Conservation (phyloP, 2,888 invertebrate species). For the Malacosoma neustria region DNA sequence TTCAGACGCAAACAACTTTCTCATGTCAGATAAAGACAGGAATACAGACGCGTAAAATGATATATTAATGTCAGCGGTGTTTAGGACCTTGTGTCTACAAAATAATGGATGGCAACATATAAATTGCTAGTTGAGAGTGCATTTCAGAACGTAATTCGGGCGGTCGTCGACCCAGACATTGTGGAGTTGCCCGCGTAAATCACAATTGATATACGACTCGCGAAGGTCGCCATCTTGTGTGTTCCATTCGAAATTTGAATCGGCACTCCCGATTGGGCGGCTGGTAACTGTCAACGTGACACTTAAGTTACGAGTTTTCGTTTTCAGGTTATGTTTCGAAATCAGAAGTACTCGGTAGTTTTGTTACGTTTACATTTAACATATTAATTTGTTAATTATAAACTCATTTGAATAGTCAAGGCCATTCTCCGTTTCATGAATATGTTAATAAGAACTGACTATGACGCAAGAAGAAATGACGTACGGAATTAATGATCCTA, state of each 20-base stretch:
- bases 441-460: not conserved
- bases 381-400: not conserved
- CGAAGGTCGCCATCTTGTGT: slow-evolving; percentile 72
- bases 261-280: slow-evolving; percentile 43
- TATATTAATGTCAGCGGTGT: slow-evolving; percentile 75
- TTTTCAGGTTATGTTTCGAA: slow-evolving; percentile 20
- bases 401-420: not conserved
- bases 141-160: slow-evolving; percentile 72
- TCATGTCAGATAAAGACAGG: slow-evolving; percentile 31
- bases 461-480: not conserved
- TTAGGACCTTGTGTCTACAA: slow-evolving; percentile 74
- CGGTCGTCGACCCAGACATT: slow-evolving; percentile 66
- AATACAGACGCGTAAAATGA: slow-evolving; percentile 65
- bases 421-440: not conserved
- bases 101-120: slow-evolving; percentile 75
- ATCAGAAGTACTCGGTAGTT: slow-evolving; percentile 15
- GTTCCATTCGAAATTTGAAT: slow-evolving; percentile 67
- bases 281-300: not conserved
- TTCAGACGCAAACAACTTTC: slow-evolving; percentile 19
- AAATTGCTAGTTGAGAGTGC: slow-evolving; percentile 70
- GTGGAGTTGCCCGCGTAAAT: slow-evolving; percentile 49
- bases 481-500: too few relatives aligned
- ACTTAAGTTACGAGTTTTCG: not conserved
- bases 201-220: slow-evolving; percentile 67
- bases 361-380: slow-evolving; percentile 1